Percentiles rank a stretch among this genome's conserved stretches.
These are phyloP conservation scores for Coelinius sp. DNA, from an alignment of 2,888 invertebrate species.

Conservation along the genomic window DNA sequence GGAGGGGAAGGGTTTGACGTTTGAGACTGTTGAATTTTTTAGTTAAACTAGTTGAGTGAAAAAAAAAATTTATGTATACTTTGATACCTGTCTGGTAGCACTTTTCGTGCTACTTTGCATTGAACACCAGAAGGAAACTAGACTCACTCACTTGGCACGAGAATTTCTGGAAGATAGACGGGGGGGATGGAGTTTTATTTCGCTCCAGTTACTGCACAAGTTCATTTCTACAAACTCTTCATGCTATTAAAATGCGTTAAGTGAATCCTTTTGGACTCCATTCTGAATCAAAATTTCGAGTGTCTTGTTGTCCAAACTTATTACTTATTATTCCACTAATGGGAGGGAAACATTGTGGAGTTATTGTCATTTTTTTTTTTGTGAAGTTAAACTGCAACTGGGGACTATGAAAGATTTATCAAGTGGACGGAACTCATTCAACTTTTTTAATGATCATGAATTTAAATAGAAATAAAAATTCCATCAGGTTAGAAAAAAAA, in stretches of 20 bases:
- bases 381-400: neutral
- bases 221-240: constrained; percentile 12
- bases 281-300: neutral
- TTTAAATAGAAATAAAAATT: neutral
- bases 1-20: too few relatives aligned
- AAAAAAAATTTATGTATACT: neutral
- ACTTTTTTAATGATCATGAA: constrained; percentile 2
- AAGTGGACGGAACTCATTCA: neutral
- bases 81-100: neutral
- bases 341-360: neutral
- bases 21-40: neutral
- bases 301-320: neutral
- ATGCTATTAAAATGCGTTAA: neutral
- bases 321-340: neutral
- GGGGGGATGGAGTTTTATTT: constrained; percentile 13
- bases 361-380: neutral
- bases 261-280: neutral
- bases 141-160: constrained; percentile 16
- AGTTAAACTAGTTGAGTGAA: neutral
- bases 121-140: neutral
- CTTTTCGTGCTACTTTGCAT: constrained; percentile 19
- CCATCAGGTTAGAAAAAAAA: neutral
- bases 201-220: constrained; percentile 29
- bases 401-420: neutral
- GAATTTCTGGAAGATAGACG: neutral